These are phyloP conservation scores for Channa maculata DNA, from an alignment of 2,113 vertebrate species.

Conservation along the genomic window DNA sequence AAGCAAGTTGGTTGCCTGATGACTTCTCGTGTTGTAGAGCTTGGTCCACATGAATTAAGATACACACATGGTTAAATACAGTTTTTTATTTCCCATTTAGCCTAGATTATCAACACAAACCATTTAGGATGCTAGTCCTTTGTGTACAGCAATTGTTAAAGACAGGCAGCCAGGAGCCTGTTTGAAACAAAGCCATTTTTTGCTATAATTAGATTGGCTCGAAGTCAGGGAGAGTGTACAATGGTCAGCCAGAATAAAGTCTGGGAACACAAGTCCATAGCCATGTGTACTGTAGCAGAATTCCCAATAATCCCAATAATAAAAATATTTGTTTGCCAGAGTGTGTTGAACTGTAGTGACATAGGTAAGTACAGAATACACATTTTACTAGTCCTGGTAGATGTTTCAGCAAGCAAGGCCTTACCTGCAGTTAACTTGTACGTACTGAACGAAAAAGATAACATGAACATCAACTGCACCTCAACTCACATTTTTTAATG, in stretches of 20 bases:
- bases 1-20: too few relatives aligned
- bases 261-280: background rate
- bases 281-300: background rate
- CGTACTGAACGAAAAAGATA: background rate
- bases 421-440: background rate
- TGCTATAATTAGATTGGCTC: constrained; percentile 13
- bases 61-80: background rate
- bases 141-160: background rate
- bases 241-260: background rate
- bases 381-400: background rate
- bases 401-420: background rate
- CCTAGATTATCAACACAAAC: background rate
- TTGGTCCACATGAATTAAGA: too few relatives aligned
- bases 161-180: background rate
- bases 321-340: background rate
- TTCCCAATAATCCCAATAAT: background rate
- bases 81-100: background rate
- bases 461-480: background rate
- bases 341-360: background rate
- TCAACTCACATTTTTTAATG: too few relatives aligned
- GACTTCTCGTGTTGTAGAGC: too few relatives aligned
- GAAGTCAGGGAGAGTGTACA: background rate
- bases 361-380: background rate
- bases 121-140: background rate
- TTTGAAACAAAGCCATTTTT: constrained; percentile 16